Conservation (phyloP, 1,140 invertebrate genomes). For the Trichogramma pretiosum region DNA sequence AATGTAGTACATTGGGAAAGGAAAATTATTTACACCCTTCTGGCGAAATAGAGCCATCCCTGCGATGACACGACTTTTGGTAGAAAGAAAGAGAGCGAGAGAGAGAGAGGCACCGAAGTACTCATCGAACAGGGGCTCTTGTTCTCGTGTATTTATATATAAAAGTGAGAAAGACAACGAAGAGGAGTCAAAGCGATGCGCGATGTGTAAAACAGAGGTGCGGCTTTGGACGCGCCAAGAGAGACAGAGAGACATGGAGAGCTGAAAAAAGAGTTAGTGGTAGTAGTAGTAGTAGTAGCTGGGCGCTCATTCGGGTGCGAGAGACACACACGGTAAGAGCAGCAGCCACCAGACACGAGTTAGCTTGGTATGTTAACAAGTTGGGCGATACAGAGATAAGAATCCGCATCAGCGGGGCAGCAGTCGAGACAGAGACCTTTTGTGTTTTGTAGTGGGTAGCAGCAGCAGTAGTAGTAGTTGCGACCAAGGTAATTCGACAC, state of each 20-base stretch:
- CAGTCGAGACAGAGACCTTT: not conserved
- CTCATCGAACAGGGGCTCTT: too few relatives aligned
- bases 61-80: too few relatives aligned
- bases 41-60: constrained; percentile 1
- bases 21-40: too few relatives aligned
- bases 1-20: too few relatives aligned
- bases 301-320: constrained; percentile 5
- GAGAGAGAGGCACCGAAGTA: too few relatives aligned
- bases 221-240: not conserved
- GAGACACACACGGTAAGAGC: constrained; percentile 10
- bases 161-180: too few relatives aligned
- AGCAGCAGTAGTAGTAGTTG: too few relatives aligned
- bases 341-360: constrained; percentile 10
- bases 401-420: not conserved
- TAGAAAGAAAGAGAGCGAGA: not conserved
- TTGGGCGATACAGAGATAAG: constrained; percentile 20
- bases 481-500: constrained; percentile 13
- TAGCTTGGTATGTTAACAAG: constrained; percentile 22
- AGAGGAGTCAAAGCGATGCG: too few relatives aligned
- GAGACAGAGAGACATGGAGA: not conserved
- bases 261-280: not conserved
- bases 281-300: too few relatives aligned
- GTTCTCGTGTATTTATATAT: too few relatives aligned
- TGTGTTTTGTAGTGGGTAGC: too few relatives aligned
- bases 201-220: not conserved